A percentile compares a stretch with the other conserved stretches of the same genome.
These are phyloP conservation scores for human (Homo sapiens) DNA, from an alignment of 2,113 vertebrate genomes.

Conservation along the genomic window DNA sequence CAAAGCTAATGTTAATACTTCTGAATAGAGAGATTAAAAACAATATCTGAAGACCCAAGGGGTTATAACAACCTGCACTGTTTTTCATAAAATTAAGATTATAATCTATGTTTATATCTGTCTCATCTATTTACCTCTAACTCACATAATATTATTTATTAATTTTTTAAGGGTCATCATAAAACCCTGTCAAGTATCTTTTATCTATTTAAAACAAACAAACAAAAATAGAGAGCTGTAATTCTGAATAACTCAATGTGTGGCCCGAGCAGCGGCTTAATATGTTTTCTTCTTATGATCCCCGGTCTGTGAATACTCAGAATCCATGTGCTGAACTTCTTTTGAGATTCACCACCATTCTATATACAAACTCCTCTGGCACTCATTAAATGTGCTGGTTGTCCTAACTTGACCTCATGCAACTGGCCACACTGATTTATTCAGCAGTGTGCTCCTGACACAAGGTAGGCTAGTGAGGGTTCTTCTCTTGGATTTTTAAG, in stretches of 20 bases:
- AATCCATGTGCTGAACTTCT: not conserved
- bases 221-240: not conserved
- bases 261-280: not conserved
- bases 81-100: not conserved
- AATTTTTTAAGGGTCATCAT: not conserved
- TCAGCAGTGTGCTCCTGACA: not conserved
- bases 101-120: not conserved
- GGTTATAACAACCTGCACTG: not conserved
- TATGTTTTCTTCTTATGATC: not conserved
- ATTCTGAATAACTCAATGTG: not conserved
- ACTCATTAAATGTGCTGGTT: not conserved
- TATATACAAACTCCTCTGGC: accelerated
- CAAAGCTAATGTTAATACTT: not conserved
- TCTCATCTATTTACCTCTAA: not conserved
- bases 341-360: not conserved
- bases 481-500: not conserved
- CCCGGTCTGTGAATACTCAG: not conserved
- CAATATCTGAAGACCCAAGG: not conserved
- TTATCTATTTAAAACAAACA: not conserved
- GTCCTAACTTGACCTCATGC: not conserved
- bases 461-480: not conserved
- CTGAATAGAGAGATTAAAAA: not conserved
- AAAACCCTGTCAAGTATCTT: not conserved
- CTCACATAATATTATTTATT: not conserved
- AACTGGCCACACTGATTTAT: not conserved